These are phyloP conservation scores for Pseudochirops cupreus DNA, from an alignment of 2,797 vertebrate species.

Conservation along the genomic window DNA sequence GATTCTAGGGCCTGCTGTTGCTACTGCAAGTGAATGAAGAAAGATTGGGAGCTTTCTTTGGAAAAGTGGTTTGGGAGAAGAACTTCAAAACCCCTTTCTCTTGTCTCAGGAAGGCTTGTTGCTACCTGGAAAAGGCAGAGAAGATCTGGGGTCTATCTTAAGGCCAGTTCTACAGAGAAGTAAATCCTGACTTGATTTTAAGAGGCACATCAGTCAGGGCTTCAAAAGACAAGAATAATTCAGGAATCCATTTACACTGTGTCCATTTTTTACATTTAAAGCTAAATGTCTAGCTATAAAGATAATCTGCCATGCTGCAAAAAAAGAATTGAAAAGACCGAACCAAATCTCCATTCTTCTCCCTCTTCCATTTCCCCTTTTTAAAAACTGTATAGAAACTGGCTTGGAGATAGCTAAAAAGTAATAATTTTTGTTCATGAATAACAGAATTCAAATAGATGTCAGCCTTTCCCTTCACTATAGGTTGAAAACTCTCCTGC, in stretches of 20 bases:
- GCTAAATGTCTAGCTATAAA: slow-evolving; percentile 26
- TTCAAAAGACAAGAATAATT: slow-evolving; percentile 39
- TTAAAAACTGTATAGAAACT: slow-evolving; percentile 21
- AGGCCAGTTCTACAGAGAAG: slow-evolving; percentile 4
- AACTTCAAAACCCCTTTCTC: slow-evolving; percentile 13
- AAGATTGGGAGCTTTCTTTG: slow-evolving; percentile 31
- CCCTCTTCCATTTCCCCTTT: neutral
- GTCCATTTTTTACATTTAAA: neutral
- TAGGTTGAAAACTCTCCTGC: neutral
- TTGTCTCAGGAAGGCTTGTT: slow-evolving; percentile 22
- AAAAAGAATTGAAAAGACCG: slow-evolving; percentile 41
- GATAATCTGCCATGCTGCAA: slow-evolving; percentile 17
- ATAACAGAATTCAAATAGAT: slow-evolving; percentile 37
- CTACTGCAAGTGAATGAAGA: slow-evolving; percentile 32
- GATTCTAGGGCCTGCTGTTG: neutral
- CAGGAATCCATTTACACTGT: neutral
- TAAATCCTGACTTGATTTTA: slow-evolving; percentile 14
- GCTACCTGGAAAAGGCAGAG: neutral
- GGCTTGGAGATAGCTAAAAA: neutral
- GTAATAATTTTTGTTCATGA: slow-evolving; percentile 11
- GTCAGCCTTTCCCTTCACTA: slow-evolving; percentile 10
- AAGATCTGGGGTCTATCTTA: neutral
- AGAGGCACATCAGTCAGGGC: neutral
- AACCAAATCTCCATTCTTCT: slow-evolving; percentile 28
- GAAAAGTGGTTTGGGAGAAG: slow-evolving; percentile 38